Conservation (phyloP, 92 coral and sea anemone genomes). For the Epizoanthus ramosus region DNA sequence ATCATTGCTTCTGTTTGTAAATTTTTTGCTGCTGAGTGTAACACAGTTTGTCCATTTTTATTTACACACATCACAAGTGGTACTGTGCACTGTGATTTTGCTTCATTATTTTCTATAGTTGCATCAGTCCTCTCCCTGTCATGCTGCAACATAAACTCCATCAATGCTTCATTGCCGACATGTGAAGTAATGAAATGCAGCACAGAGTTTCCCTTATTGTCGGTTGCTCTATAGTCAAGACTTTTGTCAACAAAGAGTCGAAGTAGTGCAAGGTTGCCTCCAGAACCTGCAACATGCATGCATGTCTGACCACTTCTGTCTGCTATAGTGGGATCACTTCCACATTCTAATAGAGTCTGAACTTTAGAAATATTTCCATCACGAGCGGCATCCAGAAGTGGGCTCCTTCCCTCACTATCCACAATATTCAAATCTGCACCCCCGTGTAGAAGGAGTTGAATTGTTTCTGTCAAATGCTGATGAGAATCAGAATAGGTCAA, state of each 20-base stretch:
- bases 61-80: background rate
- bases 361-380: background rate
- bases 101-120: background rate
- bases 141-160: background rate
- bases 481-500: background rate
- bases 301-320: constrained; percentile 32
- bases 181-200: background rate
- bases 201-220: constrained; percentile 37
- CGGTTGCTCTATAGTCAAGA: constrained; percentile 20
- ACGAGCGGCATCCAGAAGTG: constrained; percentile 1
- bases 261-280: background rate
- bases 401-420: constrained; percentile 31
- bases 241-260: constrained; percentile 31
- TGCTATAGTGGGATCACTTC: constrained; percentile 14
- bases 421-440: constrained; percentile 47
- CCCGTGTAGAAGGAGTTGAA: constrained; percentile 26
- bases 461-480: background rate
- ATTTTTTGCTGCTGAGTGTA: background rate
- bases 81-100: background rate
- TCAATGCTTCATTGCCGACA: background rate
- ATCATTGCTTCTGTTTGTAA: background rate
- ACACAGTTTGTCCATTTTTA: constrained; percentile 8
- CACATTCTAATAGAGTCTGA: constrained; percentile 20
- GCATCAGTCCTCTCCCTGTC: background rate
- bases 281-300: constrained; percentile 10